A percentile compares a stretch with the other conserved stretches of the same genome.
Conservation (phyloP, 1,140 invertebrate species). For the Scaptomyza montana region DNA sequence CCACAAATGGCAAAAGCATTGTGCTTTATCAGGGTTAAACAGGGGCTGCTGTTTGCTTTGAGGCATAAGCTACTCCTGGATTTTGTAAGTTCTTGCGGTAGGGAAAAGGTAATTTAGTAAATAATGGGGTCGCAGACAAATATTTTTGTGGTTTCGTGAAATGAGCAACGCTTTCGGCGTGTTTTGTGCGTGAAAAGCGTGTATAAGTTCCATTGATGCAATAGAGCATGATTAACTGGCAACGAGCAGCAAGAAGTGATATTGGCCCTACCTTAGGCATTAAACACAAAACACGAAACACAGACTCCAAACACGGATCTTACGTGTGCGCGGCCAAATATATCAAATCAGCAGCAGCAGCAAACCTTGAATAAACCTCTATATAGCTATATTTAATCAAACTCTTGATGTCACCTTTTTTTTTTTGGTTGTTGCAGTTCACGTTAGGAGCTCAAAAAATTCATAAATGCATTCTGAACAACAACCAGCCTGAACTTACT, state of each 20-base stretch:
- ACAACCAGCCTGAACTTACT: too few relatives aligned
- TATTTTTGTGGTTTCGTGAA: conserved; percentile 65
- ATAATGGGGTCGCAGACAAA: conserved; percentile 81
- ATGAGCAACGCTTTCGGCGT: conserved; percentile 68
- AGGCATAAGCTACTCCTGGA: background rate
- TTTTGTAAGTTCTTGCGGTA: conserved; percentile 45
- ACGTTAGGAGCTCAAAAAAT: too few relatives aligned
- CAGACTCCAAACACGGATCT: too few relatives aligned
- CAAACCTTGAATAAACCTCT: too few relatives aligned
- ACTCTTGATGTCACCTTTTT: too few relatives aligned
- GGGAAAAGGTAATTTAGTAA: conserved; percentile 80
- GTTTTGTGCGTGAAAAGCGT: conserved; percentile 76
- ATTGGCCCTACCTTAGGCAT: too few relatives aligned
- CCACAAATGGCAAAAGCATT: conserved; percentile 35
- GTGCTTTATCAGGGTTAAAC: conserved; percentile 20
- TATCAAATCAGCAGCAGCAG: too few relatives aligned
- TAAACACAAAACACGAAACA: too few relatives aligned
- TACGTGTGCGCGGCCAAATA: too few relatives aligned
- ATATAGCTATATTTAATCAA: too few relatives aligned
- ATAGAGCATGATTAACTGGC: conserved; percentile 72
- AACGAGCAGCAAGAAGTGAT: background rate
- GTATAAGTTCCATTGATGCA: conserved; percentile 70
- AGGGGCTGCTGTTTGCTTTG: conserved; percentile 13
- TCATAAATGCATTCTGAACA: too few relatives aligned
- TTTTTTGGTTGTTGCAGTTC: too few relatives aligned